Evolutionary conservation across 2,888 invertebrate genomes (phyloP).

Genomic region (Sphaeridia pumilis): DNA sequence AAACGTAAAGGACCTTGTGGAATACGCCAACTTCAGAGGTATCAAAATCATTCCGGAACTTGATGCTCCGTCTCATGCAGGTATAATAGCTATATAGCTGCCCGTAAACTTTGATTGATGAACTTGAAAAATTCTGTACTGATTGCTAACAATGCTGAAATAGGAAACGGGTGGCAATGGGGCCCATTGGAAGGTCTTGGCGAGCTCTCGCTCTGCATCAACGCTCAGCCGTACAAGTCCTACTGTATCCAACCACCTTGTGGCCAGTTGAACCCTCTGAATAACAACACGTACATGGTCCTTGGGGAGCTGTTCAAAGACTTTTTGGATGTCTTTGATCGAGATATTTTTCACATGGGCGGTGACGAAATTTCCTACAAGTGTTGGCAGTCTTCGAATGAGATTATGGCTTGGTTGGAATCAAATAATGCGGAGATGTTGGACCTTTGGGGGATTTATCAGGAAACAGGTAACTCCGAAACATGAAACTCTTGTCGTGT

Average conservation of each 20-base stretch:
- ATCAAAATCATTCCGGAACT: conserved; percentile 39
- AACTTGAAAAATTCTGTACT: no score
- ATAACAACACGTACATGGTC: conserved; percentile 35
- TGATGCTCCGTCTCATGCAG: conserved; percentile 37
- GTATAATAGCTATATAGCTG: no score
- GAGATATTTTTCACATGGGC: conserved; percentile 37
- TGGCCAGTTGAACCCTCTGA: conserved; percentile 37
- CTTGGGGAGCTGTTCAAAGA: conserved; percentile 51
- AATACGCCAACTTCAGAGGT: conserved; percentile 43
- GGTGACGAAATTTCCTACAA: conserved; percentile 60
- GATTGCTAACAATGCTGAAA: background rate
- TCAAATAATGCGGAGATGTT: conserved; percentile 37
- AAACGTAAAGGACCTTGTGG: conserved; percentile 47
- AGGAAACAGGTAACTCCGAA: conserved; percentile 23
- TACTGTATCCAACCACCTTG: conserved; percentile 73
- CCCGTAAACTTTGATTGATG: no score
- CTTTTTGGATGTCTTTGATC: conserved; percentile 54
- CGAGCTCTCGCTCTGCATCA: conserved; percentile 65
- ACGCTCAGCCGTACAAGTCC: conserved; percentile 59
- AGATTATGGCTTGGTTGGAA: conserved; percentile 47
- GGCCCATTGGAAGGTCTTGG: conserved; percentile 49
- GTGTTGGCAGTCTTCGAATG: conserved; percentile 63
- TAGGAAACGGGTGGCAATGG: conserved; percentile 38
- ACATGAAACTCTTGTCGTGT: no score
- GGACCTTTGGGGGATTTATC: conserved; percentile 35